Evolutionary conservation across 2,888 invertebrate genomes (phyloP).

Genomic region (Terebella lapidaria): DNA sequence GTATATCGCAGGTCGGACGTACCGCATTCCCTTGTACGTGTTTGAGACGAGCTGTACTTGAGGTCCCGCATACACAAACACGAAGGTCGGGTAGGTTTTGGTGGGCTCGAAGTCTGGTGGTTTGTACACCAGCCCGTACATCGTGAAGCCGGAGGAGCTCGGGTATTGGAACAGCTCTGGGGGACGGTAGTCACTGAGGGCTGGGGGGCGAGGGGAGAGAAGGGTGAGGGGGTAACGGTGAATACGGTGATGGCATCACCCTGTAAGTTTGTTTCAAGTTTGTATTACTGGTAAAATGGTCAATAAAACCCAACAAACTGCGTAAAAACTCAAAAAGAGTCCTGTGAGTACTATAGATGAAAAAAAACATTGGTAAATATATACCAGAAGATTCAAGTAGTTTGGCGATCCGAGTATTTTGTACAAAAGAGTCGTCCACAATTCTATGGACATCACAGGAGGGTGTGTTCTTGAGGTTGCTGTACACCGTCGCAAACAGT

Average conservation of each 20-base stretch:
- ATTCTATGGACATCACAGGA: conserved; percentile 61
- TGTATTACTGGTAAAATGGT: too few species aligned
- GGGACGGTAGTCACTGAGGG: conserved; percentile 54
- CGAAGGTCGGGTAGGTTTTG: conserved; percentile 80
- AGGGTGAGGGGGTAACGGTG: neutral
- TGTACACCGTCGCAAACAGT: conserved; percentile 71
- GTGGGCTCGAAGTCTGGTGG: conserved; percentile 58
- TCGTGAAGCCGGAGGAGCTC: conserved; percentile 59
- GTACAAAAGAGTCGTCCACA: neutral
- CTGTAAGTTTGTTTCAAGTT: too few species aligned
- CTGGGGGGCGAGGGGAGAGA: too few species aligned
- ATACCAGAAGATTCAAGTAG: neutral
- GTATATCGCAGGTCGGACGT: too few species aligned
- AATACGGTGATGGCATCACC: neutral
- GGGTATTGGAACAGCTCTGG: conserved; percentile 71
- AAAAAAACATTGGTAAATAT: too few species aligned
- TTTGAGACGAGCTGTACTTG: conserved; percentile 97
- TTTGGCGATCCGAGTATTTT: neutral
- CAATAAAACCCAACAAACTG: too few species aligned
- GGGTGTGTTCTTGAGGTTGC: conserved; percentile 70
- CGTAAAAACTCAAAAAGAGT: too few species aligned
- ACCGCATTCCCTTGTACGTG: conserved; percentile 59
- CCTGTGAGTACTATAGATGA: too few species aligned
- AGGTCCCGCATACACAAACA: conserved; percentile 97
- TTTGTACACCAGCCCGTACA: conserved; percentile 86